Evolutionary conservation across 2,113 vertebrate species (phyloP), one percentile per base, ranked within the genome.

Genomic region (Morphnarchus princeps): DNA sequence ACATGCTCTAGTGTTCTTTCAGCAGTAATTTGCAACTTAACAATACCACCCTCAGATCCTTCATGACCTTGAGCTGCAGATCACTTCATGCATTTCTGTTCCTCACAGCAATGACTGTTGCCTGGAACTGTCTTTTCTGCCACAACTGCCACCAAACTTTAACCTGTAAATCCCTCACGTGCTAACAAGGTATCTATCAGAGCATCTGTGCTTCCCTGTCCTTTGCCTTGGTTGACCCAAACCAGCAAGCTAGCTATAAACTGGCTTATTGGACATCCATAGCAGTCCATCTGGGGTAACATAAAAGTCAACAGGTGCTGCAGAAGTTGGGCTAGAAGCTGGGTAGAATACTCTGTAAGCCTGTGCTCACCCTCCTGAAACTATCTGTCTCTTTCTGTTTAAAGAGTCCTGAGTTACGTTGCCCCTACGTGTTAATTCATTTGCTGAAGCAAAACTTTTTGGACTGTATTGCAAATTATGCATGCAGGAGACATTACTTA

Each of bases 401-500:
- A 50, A 61, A 32, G 70, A 67, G 24, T 76, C 55, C 61, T 29
- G 38, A 59, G 22, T 69, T 84, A 52, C 2, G 3, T 69, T 87
- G 42, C 16, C 52, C 34, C 17, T 82, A 32, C 0, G 1, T 40
- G 9, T 72, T 95, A 95, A 65, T 82, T 70, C 54, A 82, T 43
- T 79, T 91, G 40, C 79, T 92, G 92, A 92, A 86, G 79, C 9
- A 91, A 92, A 96, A 94, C 31, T 87, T 97, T 94, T 91, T 54
- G 70, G 91, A 70, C 78, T 79, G 7, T 38, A 65, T 14, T 66
- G 36, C 31, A 73, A 36, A 94, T 96, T 95, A 94, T 72, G 90
- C 45, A 97, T 95, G 82, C 96, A 92, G 71, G 32, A 93, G 87
- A 93, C 84, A 92, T 70, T 88, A 82, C 66, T 81, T 93, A 95